Base-by-base conservation (phyloP, 2,797 vertebrate genomes). In the Toxotes lorentzi region DNA sequence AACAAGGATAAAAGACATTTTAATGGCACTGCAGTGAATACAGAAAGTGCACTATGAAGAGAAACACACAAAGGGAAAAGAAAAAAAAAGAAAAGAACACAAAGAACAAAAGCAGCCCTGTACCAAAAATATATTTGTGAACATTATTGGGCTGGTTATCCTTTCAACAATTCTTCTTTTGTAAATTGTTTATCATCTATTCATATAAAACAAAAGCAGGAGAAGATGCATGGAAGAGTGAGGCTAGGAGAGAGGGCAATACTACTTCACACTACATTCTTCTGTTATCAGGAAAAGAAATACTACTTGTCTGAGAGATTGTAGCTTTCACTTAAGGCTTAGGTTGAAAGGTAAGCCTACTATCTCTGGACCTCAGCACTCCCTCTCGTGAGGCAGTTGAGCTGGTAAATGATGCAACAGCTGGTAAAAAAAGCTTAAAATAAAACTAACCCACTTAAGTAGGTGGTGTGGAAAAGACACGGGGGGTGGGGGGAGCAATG, bases 1-100 rank as follows among this genome's bases (percentile, higher is more conserved):
- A 92, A 90, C 92, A 93, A 92, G 94, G 95, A 95, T 93, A 95
- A 92, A 95, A 93, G 77, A 92, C 82, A 88, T 88, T 95, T 99
- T 99, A 99, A 98, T 99, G 93, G 90, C 88, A 96, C 90, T 94
- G 95, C 93, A 94, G 94, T 95, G 88, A 93, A 93, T 95, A 97
- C 93, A 97, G 96, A 93, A 93, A 95, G 89, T 93, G 90, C 92
- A 93, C 89, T 93, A 92, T 84, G 94, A 92, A 94, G 95, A 94
- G 93, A 92, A 92, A 94, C 89, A 96, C 91, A 96, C 83, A 91
- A 80, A 90, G 78, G 85, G 88, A 86, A 84, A 83, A 73, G 78
- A 88, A 89, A 92, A 30, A 30, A 30, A 30, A 92, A 80, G 40
- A 84, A 80, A 83, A 85, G 32, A 88, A 89, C 53, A 83, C 47